Base-by-base conservation (phyloP, 2,797 vertebrate genomes). In the Menidia menidia region DNA sequence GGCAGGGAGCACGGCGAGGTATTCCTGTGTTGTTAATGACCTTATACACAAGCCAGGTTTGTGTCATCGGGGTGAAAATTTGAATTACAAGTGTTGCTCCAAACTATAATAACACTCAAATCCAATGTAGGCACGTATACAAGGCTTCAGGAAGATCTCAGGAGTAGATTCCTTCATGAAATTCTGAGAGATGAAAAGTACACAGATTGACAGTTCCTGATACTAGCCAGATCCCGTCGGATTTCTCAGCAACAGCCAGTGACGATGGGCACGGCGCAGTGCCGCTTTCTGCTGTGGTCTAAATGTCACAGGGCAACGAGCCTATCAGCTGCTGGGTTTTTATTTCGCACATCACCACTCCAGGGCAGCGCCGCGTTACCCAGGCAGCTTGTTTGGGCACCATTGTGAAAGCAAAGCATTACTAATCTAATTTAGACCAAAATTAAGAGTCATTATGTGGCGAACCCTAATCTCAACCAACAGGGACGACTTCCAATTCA, bases 1-100 rank as follows among this genome's bases (percentile, higher is more conserved):
- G 59, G 18, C 11, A 57, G 74, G 53, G 52, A 74, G 61, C 60
- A 44, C 14, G 55, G 47, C 48, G 1, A 62, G 47, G 55, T 60
- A 57, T 70, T 56, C 53, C 62, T 30, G 53, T 50, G 72, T 70
- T 57, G 32, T 50, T 30, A 73, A 58, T 73, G 56, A 75, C 68
- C 68, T 67, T 48, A 47, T 55, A 31, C 35, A 0, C 30, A 19
- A 1, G 75, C 81, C 77, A 80, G 65, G 64, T 77, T 68, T 76
- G 73, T 80, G 77, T 81, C 81, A 77, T 70, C 76, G 30, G 51
- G 33, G 69, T 63, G 31, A 65, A 67, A 64, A 77, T 79, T 73
- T 82, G 59, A 71, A 32, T 62, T 18, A 67, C 25, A 33, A 43
- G 64, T 69, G 73, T 75, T 45, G 44, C 54, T 58, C 52, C 51